Conservation (phyloP, 2,113 vertebrate genomes). For the Bostrychus sinensis region DNA sequence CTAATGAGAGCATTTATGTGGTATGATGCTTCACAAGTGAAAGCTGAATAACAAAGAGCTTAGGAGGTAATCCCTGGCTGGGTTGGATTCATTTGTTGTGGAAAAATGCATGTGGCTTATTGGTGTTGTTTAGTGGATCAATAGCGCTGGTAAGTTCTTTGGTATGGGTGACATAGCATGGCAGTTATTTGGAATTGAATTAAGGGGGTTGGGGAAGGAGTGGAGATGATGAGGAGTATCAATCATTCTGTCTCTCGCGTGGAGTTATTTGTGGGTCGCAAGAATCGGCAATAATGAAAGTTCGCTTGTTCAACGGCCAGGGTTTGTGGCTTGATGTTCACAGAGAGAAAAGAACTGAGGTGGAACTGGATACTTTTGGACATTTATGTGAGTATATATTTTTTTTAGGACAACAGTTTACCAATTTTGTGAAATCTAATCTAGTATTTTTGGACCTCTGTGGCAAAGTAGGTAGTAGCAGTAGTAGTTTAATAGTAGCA, state of each 20-base stretch:
- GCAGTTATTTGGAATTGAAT: slow-evolving; percentile 84
- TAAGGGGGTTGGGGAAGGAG: slow-evolving; percentile 73
- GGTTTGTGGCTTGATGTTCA: slow-evolving; percentile 76
- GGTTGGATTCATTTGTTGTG: slow-evolving; percentile 26
- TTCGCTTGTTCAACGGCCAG: slow-evolving; percentile 79
- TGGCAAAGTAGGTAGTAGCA: too few species aligned
- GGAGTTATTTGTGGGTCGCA: slow-evolving; percentile 82
- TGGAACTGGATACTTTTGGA: neutral
- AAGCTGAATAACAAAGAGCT: slow-evolving; percentile 23
- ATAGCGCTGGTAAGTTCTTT: slow-evolving; percentile 75
- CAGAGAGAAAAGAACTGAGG: neutral
- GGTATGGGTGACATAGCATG: slow-evolving; percentile 78
- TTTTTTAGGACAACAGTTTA: too few species aligned
- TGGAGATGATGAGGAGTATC: slow-evolving; percentile 84
- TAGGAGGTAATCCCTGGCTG: neutral
- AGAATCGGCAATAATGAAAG: slow-evolving; percentile 85
- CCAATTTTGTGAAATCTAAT: too few species aligned
- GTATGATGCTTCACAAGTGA: slow-evolving; percentile 38
- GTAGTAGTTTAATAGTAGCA: too few species aligned
- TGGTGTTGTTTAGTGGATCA: slow-evolving; percentile 75
- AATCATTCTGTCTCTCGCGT: slow-evolving; percentile 84
- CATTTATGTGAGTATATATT: too few species aligned
- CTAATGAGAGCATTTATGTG: slow-evolving; percentile 69
- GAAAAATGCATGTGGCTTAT: slow-evolving; percentile 55
- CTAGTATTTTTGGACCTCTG: too few species aligned